These are phyloP conservation scores for Cryptomyrus ogoouensis DNA, from an alignment of 2,113 vertebrate species.

Conservation along the genomic window DNA sequence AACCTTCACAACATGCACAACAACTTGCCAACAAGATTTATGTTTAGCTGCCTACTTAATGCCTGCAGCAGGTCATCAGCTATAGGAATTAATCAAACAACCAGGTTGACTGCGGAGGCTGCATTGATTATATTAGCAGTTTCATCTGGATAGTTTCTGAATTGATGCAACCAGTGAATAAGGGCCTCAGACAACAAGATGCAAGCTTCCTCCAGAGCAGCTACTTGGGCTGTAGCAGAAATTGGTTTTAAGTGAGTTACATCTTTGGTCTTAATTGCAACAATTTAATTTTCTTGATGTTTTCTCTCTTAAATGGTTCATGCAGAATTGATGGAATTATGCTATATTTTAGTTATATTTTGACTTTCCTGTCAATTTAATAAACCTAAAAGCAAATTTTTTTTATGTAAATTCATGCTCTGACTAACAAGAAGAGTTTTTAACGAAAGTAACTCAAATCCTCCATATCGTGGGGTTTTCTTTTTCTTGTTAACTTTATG, in stretches of 20 bases:
- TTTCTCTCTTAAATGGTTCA: background rate
- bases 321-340: background rate
- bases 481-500: background rate
- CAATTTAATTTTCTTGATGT: background rate
- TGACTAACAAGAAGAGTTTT: background rate
- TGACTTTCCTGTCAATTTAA: background rate
- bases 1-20: background rate
- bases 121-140: background rate
- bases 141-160: background rate
- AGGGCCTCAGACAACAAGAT: background rate
- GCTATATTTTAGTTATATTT: background rate
- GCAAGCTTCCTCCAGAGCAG: background rate
- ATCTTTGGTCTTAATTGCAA: background rate
- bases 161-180: background rate
- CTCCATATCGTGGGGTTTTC: background rate
- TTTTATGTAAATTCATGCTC: background rate
- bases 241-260: background rate
- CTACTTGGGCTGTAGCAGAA: background rate
- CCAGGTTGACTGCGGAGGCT: background rate
- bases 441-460: background rate
- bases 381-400: background rate
- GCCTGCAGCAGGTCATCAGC: background rate
- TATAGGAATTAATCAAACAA: constrained; percentile 2
- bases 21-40: background rate
- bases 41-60: background rate